Evolutionary conservation across 2,113 vertebrate species (phyloP), one percentile per base, ranked within the genome.

Genomic region (Phainopepla nitens): DNA sequence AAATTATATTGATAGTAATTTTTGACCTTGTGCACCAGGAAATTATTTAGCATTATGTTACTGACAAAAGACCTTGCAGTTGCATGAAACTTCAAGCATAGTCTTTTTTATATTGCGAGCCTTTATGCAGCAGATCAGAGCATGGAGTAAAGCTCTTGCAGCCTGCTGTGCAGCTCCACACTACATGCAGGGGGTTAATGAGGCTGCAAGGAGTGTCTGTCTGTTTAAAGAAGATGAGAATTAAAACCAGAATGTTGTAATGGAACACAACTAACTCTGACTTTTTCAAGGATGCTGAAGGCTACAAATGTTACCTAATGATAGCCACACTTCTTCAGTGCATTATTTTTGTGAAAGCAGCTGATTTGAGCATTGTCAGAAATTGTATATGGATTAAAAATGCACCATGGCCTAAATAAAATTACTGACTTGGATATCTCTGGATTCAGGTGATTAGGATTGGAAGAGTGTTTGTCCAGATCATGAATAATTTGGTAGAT

Each of bases 171-270:
- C 73, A 72, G 41, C 56, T 82, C 62, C 61, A 82, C 50, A 0
- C 31, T 84, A 9, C 75, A 25, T 93, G 33, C 45, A 72, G 81
- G 45, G 50, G 68, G 61, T 96, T 95, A 96, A 95, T 97, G 87
- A 96, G 61, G 66, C 86, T 94, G 36, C 65, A 92, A 82, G 65
- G 45, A 92, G 50, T 5, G 7, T 84, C 89, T 94, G 58, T 83
- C 90, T 92, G 57, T 93, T 82, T 92, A 91, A 87, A 82, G 82
- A 77, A 62, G 45, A 89, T 79, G 93, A 65, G 62, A 95, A 93
- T 88, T 79, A 68, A 90, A 91, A 90, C 12, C 25, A 75, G 16
- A 7, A 31, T 60, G 35, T 87, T 2, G 7, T 79, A 85, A 90
- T 58, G 54, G 68, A 92, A 82, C 45, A 65, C 82, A 89, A 6